Evolutionary conservation across 2,888 invertebrate species (phyloP), one percentile per base, ranked within the genome.

Genomic region (Phengaris alcon): DNA sequence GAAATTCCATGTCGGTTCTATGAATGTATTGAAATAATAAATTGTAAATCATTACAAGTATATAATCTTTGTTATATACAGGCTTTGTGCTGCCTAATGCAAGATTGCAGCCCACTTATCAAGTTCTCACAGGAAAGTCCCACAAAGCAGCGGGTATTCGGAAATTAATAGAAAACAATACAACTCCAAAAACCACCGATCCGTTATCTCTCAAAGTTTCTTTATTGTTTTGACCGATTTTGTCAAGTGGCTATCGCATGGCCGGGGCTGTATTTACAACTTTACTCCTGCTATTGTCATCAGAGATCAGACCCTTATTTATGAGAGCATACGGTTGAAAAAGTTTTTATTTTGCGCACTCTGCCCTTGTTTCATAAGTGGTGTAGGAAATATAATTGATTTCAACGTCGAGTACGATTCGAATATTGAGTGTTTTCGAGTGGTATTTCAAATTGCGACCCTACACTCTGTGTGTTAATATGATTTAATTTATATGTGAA

Each of bases 61-160:
- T 5, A 59, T 15, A 69, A 69, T 48, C 69, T 8, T 69, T 46
- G 35, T 22, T 4, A 51, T 5, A 52, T 70, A 69, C 48, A 46
- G 35, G 68, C 77, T 81, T 74, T 55, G 52, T 54, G 12, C 22
- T 22, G 48, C 35, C 48, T 13, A 74, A 76, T 70, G 75, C 77
- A 73, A 75, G 73, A 78, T 78, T 75, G 77, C 70, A 22, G 15
- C 72, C 80, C 83, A 85, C 83, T 84, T 82, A 82, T 83, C 84
- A 89, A 86, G 86, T 91, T 92, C 91, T 88, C 91, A 92, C 88
- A 90, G 91, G 88, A 91, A 92, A 86, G 81, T 83, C 81, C 82
- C 79, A 74, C 76, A 79, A 46, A 79, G 64, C 83, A 81, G 82
- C 81, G 81, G 82, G 82, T 77, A 69, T 84, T 81, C 81, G 81